Evolutionary conservation across 2,113 vertebrate genomes (phyloP), one percentile per base, ranked within the genome.

Genomic region (Cynoglossus semilaevis): DNA sequence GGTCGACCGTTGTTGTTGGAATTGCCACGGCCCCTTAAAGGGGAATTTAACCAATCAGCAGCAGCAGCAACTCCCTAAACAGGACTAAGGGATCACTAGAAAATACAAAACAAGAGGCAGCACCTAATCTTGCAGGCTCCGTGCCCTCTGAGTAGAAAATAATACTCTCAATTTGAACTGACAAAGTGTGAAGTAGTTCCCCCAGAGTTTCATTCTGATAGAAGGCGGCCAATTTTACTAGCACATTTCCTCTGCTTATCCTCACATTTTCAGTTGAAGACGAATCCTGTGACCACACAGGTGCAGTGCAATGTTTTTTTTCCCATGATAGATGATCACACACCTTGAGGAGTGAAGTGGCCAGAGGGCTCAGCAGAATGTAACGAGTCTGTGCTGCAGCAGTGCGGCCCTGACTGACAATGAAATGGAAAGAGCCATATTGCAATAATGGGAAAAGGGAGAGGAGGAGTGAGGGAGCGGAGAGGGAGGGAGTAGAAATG

Each of bases 1-100:
- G 75, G 82, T 80, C 9, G 56, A 50, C 70, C 78, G 77, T 80
- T 87, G 74, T 73, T 81, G 56, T 58, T 80, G 67, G 72, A 84
- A 86, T 76, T 74, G 71, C 72, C 64, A 54, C 5, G 43, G 73
- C 61, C 75, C 74, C 80, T 85, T 83, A 76, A 63, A 74, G 18
- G 63, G 15, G 70, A 53, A 40, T 68, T 70, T 71, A 56, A n/a
- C 78, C 80, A 79, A 72, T 80, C 74, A 85, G 58, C 70, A 48
- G 47, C 42, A 57, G 73, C 66, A 35, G 42, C 47, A 18, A 50
- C 55, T 81, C 49, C 70, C 76, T 63, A 68, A 69, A 57, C 15
- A 18, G 63, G 56, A 48, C 63, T 57, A 2, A 7, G 58, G 57
- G 63, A 84, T 80, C 64, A 52, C n/a, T 3, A 22, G 34, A 50